Evolutionary conservation across 1,140 invertebrate genomes (phyloP).

Genomic region (Mercenaria mercenaria): DNA sequence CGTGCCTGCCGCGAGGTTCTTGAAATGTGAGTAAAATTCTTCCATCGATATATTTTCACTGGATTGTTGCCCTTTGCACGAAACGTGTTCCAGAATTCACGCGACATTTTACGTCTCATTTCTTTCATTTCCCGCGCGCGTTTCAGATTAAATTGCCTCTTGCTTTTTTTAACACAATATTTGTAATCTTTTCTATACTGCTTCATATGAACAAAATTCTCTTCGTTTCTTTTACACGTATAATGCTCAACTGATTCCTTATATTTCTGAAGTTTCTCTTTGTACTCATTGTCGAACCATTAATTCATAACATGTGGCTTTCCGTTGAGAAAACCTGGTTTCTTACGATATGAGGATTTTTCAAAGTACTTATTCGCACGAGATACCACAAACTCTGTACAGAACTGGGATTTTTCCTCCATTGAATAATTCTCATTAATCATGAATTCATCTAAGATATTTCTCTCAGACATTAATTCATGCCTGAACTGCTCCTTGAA

Average conservation of each 20-base stretch:
- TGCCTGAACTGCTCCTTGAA: not conserved
- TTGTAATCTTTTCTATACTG: constrained; percentile 7
- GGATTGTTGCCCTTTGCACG: not conserved
- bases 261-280: too few relatives aligned
- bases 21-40: constrained; percentile 14
- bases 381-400: too few relatives aligned
- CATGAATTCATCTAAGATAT: not conserved
- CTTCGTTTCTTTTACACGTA: too few relatives aligned
- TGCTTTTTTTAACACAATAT: not conserved
- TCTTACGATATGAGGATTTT: too few relatives aligned
- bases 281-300: too few relatives aligned
- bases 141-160: not conserved
- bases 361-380: too few relatives aligned
- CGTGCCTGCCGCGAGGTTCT: not conserved
- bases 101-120: not conserved
- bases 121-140: not conserved
- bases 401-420: too few relatives aligned
- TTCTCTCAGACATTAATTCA: not conserved
- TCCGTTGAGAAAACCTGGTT: too few relatives aligned
- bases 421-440: too few relatives aligned
- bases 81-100: constrained; percentile 34
- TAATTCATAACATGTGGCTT: too few relatives aligned
- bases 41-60: not conserved
- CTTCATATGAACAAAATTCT: too few relatives aligned
- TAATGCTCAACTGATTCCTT: too few relatives aligned